Percentiles rank a stretch among this genome's conserved stretches.
These are phyloP conservation scores for Lepidurus arcticus DNA, from an alignment of 1,140 invertebrate genomes.

Conservation along the genomic window DNA sequence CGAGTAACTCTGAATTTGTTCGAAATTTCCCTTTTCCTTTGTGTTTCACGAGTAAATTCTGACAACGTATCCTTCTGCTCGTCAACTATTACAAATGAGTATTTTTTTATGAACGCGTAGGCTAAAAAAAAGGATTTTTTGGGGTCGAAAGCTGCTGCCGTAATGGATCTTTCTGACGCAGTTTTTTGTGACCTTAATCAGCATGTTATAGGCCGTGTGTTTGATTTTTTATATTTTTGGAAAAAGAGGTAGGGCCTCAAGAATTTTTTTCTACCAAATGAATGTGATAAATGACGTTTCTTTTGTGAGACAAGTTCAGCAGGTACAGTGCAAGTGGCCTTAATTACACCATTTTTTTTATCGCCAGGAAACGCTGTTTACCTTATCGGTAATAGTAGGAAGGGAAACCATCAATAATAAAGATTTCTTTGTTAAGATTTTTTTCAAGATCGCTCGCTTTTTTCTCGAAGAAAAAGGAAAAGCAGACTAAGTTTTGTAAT, in stretches of 20 bases:
- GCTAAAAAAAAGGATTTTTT: not conserved
- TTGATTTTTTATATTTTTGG: not conserved
- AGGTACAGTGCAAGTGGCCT: slow-evolving; percentile 18
- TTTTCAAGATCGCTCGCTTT: not conserved
- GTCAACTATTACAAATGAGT: not conserved
- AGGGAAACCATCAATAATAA: slow-evolving; percentile 5
- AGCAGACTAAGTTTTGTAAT: not conserved
- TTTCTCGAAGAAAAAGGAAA: not conserved
- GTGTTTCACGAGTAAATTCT: too few relatives aligned
- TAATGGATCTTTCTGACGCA: not conserved
- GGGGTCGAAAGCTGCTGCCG: not conserved
- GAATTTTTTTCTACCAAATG: not conserved
- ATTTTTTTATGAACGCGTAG: not conserved
- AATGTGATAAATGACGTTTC: slow-evolving; percentile 15
- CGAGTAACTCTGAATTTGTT: too few relatives aligned
- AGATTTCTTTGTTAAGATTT: not conserved
- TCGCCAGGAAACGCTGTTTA: not conserved
- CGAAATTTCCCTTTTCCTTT: too few relatives aligned
- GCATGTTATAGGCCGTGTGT: not conserved
- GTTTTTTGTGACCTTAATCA: not conserved
- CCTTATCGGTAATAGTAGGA: slow-evolving; percentile 16
- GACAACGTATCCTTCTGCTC: not conserved
- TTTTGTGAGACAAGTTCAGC: not conserved
- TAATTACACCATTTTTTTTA: slow-evolving; percentile 7
- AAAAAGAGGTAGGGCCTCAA: not conserved